phyloP scores from a whole-genome alignment of 2,888 invertebrate genomes.

The Gonocerus acuteangulatus region DNA sequence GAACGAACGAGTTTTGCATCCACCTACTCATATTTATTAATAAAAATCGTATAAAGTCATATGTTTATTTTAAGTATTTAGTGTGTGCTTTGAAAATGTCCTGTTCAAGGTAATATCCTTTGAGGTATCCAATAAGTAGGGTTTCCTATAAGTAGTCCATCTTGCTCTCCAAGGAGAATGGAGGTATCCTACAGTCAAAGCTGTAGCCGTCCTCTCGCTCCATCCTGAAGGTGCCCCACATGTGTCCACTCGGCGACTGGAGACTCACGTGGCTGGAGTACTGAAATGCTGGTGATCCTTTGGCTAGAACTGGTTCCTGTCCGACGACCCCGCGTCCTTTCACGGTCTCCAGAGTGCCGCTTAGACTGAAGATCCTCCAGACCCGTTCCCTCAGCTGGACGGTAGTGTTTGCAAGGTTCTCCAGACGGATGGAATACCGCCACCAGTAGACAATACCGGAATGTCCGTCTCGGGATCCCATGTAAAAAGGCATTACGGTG shows the following conservation, averaged over 20 bases:
- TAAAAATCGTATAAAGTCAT: no score
- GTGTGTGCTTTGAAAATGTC: no score
- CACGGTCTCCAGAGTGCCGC: conserved; percentile 87
- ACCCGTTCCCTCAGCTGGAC: conserved; percentile 93
- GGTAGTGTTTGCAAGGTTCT: conserved; percentile 81
- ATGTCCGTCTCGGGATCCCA: conserved; percentile 88
- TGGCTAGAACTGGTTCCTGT: conserved; percentile 87
- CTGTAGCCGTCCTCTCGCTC: conserved; percentile 93
- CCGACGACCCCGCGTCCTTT: conserved; percentile 93
- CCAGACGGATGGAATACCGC: conserved; percentile 43
- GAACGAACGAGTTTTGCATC: no score
- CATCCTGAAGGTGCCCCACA: conserved; percentile 98
- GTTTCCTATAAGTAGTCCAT: not conserved
- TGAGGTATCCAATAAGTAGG: no score
- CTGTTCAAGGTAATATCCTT: no score
- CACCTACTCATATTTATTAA: no score
- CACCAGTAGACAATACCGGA: conserved; percentile 93
- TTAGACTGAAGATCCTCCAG: conserved; percentile 93
- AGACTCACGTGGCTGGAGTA: conserved; percentile 95
- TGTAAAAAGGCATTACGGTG: conserved; percentile 97
- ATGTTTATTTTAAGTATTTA: no score
- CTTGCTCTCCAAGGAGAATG: conserved; percentile 93
- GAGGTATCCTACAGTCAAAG: conserved; percentile 95
- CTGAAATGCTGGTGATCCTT: conserved; percentile 86
- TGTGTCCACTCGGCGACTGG: conserved; percentile 94